Base-by-base conservation (phyloP, 2,797 vertebrate species). In the Spea hammondii region DNA sequence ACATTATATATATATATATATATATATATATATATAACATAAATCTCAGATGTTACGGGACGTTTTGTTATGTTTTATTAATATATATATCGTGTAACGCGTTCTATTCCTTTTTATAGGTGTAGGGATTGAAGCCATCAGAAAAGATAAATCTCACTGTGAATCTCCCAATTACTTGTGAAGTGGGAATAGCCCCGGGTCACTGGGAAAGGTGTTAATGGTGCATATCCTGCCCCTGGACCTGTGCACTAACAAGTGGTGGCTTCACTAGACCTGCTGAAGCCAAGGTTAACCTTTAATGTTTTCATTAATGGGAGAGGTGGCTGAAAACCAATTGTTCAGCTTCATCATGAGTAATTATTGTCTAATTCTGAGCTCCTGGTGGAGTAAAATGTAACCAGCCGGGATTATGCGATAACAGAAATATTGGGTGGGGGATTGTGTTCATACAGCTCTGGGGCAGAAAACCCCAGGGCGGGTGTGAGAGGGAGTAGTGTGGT, bases 131-230 rank as follows among this genome's bases (percentile, higher is more conserved):
- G 32, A 32, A 32, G 32, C 32, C 32, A 32, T 32, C 32, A 32
- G 32, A 32, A 32, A 32, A 32, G 32, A 32, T 32, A 32, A 32
- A 32, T 32, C 32, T 32, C 32, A 32, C 32, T 0, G 32, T 32
- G 32, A 32, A 32, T 32, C 32, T 32, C 32, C 32, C 32, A 32
- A 32, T 32, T 32, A 32, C 32, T 32, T 2, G 2, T 32, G 32
- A 32, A 32, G 2, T 32, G 32, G 32, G 48, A 47, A 3, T 65
- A 11, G 64, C 64, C 64, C 10, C 9, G 9, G 64, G 64, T 65
- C 64, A 65, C 44, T 12, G 8, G 64, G 64, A 65, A 17, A 65
- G 59, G 59, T 62, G 59, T 47, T 66, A 32, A 66, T 66, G 45
- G 44, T 5, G 64, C 44, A 64, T 44, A 17, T 64, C 60, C 60